These are phyloP conservation scores for Xenopus laevis DNA, from an alignment of 2,113 vertebrate genomes.

Conservation along the genomic window DNA sequence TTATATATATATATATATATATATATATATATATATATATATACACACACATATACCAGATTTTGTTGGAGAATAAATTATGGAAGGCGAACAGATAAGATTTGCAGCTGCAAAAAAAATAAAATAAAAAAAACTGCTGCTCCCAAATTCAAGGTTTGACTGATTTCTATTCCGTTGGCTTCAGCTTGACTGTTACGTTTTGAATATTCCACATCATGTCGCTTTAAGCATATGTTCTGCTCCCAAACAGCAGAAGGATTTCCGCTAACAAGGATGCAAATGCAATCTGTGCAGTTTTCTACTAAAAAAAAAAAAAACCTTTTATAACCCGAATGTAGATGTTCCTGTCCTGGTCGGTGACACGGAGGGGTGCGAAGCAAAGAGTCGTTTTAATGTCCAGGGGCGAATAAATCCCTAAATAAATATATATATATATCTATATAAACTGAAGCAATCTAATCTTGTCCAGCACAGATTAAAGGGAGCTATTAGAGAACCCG, in stretches of 20 bases:
- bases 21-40: too few species aligned
- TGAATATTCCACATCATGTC: background rate
- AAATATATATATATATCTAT: background rate
- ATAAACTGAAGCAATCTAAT: background rate
- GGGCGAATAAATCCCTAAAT: background rate
- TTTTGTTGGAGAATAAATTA: too few species aligned
- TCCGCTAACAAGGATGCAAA: conserved; percentile 9
- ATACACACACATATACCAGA: too few species aligned
- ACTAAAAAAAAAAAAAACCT: background rate
- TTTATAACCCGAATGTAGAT: background rate
- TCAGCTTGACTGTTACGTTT: background rate
- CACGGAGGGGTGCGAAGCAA: background rate
- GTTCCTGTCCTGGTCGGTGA: too few species aligned
- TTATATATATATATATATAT: too few species aligned
- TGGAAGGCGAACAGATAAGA: background rate
- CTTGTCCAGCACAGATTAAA: conserved; percentile 1
- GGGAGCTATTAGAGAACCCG: background rate
- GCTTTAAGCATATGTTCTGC: conserved; percentile 4
- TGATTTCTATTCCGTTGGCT: background rate
- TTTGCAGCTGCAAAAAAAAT: background rate
- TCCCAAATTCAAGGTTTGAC: background rate
- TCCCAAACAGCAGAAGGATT: conserved; percentile 15
- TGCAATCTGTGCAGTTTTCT: conserved; percentile 13
- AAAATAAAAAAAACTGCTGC: too few species aligned
- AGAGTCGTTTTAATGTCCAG: background rate